Evolutionary conservation across 2,888 invertebrate genomes (phyloP).

Genomic region (Epinotia nisella): DNA sequence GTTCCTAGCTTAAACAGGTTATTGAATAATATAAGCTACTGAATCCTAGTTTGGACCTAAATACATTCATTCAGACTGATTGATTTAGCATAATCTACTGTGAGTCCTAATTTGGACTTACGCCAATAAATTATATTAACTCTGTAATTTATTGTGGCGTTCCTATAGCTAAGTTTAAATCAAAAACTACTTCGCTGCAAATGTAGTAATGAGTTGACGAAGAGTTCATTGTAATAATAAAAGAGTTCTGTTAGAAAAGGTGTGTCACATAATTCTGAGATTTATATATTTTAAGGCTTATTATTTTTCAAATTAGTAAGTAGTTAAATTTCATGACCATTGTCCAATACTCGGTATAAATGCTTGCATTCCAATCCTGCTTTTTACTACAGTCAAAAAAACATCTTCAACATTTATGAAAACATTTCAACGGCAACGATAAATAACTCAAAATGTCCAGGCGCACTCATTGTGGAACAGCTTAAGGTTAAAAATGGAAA

Average conservation of each 20-base stretch:
- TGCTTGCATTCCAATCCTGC: neutral
- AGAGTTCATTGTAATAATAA: no score
- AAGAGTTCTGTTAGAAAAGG: no score
- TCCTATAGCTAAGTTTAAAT: no score
- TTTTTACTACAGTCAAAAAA: constrained; percentile 6
- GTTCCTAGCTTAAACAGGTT: neutral
- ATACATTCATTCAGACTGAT: no score
- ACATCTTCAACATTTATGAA: constrained; percentile 29
- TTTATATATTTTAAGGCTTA: no score
- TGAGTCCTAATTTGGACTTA: no score
- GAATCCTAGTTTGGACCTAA: neutral
- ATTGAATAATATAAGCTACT: neutral
- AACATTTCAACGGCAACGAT: constrained; percentile 26
- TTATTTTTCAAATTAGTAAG: neutral
- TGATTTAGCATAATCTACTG: no score
- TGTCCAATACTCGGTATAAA: neutral
- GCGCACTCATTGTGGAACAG: constrained; percentile 28
- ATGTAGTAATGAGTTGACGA: no score
- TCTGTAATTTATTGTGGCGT: no score
- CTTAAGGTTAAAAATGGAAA: constrained; percentile 43
- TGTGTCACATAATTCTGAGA: no score
- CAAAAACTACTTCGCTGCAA: no score
- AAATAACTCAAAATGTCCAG: constrained; percentile 39
- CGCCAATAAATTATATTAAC: no score
- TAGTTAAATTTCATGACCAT: neutral